Conservation (phyloP, 2,113 vertebrate genomes). For the Diadophis punctatus region DNA sequence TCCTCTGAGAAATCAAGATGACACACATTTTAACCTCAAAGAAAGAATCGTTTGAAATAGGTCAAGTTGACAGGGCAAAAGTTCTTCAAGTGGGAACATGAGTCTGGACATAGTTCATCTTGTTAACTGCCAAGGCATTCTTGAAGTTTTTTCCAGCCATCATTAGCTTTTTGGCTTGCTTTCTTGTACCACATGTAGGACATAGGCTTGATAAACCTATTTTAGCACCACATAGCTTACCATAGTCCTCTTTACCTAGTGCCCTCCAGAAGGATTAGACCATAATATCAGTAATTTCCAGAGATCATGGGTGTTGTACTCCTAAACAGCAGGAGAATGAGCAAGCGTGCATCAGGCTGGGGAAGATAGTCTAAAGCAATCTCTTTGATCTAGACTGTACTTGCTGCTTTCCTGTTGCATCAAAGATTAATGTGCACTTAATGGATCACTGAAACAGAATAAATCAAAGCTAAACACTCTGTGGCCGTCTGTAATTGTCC, state of each 20-base stretch:
- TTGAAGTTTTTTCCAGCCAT: not conserved
- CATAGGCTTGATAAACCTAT: not conserved
- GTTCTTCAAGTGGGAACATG: not conserved
- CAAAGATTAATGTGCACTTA: constrained; percentile 7
- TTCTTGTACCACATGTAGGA: not conserved
- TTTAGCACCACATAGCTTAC: not conserved
- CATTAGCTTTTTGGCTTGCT: not conserved
- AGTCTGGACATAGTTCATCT: not conserved
- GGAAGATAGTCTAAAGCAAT: not conserved
- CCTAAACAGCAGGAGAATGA: not conserved
- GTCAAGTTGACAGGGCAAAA: not conserved
- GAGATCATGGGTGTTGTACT: not conserved
- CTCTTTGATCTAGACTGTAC: constrained; percentile 50
- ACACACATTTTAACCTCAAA: not conserved
- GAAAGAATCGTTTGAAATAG: not conserved
- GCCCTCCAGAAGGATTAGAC: not conserved
- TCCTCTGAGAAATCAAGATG: not conserved
- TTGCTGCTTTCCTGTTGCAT: constrained; percentile 44
- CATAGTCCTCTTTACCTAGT: not conserved
- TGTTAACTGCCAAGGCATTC: not conserved
- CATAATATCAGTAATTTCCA: not conserved
- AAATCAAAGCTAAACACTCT: constrained; percentile 59
- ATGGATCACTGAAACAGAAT: constrained; percentile 55
- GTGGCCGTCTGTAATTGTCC: constrained; percentile 31
- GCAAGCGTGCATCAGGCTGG: not conserved